Evolutionary conservation across 2,797 vertebrate genomes (phyloP).

Genomic region (Cygnus olor): DNA sequence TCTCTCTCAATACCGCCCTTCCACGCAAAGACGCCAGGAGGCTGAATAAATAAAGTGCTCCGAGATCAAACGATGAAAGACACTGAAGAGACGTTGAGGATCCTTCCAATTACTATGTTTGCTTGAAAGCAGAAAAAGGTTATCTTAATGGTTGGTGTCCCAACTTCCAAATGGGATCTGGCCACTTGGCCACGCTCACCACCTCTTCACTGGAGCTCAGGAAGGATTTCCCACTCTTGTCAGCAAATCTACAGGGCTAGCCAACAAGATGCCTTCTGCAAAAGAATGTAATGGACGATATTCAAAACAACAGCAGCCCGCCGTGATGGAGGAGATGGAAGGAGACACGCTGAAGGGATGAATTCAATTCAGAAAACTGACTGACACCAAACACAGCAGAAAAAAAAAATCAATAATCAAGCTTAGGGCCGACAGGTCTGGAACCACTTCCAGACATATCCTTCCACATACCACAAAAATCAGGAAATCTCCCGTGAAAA

Average conservation of each 20-base stretch:
- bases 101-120: neutral
- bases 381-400: neutral
- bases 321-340: neutral
- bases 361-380: neutral
- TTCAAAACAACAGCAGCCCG: neutral
- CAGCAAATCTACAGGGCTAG: neutral
- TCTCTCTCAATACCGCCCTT: neutral
- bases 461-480: neutral
- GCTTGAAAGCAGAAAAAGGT: neutral
- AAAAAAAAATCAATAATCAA: neutral
- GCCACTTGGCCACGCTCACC: neutral
- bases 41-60: neutral
- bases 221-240: neutral
- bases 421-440: neutral
- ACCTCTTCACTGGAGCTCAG: neutral
- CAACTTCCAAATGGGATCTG: neutral
- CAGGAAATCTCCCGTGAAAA: neutral
- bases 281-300: neutral
- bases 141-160: neutral
- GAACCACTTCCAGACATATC: no score
- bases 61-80: neutral
- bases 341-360: neutral
- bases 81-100: rapidly evolving
- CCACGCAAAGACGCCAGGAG: neutral
- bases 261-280: neutral